Percentiles rank a stretch among this genome's conserved stretches.
Evolutionary conservation across 2,113 vertebrate genomes (phyloP).

Genomic region (Piaya cayana): DNA sequence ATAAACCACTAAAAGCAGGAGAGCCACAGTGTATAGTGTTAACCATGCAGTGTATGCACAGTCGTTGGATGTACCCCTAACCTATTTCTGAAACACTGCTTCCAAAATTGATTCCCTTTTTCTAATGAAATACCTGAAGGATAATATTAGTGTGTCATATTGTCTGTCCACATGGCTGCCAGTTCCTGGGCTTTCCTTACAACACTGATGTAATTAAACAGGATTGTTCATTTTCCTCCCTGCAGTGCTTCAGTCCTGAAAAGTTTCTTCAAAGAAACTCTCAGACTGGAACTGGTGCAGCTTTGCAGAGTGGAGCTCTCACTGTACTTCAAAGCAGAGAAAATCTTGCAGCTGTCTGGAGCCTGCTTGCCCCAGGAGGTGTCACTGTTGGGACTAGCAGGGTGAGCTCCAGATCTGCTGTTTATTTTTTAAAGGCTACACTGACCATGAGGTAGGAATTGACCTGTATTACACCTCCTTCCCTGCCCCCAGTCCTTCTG

Average conservation of each 20-base stretch:
- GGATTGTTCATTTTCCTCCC: conserved; percentile 3
- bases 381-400: conserved; percentile 75
- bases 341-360: conserved; percentile 18
- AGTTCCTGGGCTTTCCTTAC: background rate
- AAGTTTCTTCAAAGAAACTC: conserved; percentile 20
- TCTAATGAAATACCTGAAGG: background rate
- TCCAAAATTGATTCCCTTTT: background rate
- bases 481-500: background rate
- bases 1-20: background rate
- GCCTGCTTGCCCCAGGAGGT: conserved; percentile 71
- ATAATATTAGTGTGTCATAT: background rate
- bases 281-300: background rate
- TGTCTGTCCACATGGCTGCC: background rate
- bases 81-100: background rate
- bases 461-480: background rate
- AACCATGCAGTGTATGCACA: background rate
- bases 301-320: background rate
- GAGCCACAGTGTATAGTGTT: background rate
- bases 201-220: conserved; percentile 33
- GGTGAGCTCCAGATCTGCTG: background rate
- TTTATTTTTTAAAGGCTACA: background rate
- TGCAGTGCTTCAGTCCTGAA: background rate
- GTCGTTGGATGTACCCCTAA: background rate
- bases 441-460: background rate
- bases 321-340: background rate